Conservation (phyloP, 2,797 vertebrate genomes). For the Erpetoichthys calabaricus region DNA sequence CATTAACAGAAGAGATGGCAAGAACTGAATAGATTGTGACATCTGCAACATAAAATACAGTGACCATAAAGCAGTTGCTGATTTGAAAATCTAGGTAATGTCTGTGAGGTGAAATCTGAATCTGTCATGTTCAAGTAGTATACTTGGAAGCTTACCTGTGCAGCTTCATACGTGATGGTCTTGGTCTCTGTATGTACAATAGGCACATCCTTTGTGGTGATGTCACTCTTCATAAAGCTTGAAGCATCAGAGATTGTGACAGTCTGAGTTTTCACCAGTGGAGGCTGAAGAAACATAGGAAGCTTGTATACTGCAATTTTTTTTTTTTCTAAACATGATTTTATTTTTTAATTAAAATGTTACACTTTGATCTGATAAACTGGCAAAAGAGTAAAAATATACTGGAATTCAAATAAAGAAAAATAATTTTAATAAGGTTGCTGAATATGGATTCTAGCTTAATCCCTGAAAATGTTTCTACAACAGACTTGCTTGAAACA, state of each 20-base stretch:
- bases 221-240: slow-evolving; percentile 62
- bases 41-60: no score
- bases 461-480: no score
- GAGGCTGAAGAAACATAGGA: slow-evolving; percentile 55
- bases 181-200: slow-evolving; percentile 96
- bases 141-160: slow-evolving; percentile 64
- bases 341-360: slow-evolving; percentile 19
- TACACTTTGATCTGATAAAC: slow-evolving; percentile 28
- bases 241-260: slow-evolving; percentile 86
- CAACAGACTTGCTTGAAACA: no score
- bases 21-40: no score
- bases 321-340: not conserved
- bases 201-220: slow-evolving; percentile 78
- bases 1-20: no score
- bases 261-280: slow-evolving; percentile 82
- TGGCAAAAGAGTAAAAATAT: not conserved
- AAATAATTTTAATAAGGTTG: not conserved
- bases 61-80: no score
- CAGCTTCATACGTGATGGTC: slow-evolving; percentile 93
- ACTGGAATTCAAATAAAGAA: not conserved
- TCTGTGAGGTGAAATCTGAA: no score
- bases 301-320: not conserved
- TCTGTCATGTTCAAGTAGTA: no score
- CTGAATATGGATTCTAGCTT: not conserved
- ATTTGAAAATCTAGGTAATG: no score